phyloP scores from a whole-genome alignment of 1,140 invertebrate genomes.

The Marisa cornuarietis region DNA sequence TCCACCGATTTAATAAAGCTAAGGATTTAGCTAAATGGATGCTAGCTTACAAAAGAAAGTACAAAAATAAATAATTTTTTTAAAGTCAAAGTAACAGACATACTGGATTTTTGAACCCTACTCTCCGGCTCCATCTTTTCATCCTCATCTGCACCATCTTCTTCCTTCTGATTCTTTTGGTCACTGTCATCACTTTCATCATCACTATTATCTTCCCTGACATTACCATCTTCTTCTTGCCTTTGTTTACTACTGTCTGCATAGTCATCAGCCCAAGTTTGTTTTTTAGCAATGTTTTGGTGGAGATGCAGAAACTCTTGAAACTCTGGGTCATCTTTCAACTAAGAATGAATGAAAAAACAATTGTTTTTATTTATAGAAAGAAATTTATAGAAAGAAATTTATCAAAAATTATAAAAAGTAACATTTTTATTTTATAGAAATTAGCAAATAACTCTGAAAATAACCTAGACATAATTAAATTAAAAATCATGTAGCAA shows the following conservation, averaged over 20 bases:
- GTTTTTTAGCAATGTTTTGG: conserved; percentile 70
- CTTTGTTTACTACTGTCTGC: conserved; percentile 21
- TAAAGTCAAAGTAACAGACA: no score
- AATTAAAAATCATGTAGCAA: not conserved
- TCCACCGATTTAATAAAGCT: no score
- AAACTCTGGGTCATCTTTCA: conserved; percentile 90
- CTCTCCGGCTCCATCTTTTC: conserved; percentile 36
- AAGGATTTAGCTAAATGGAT: no score
- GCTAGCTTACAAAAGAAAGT: no score
- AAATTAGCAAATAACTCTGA: no score
- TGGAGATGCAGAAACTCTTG: conserved; percentile 87
- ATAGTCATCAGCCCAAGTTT: conserved; percentile 78
- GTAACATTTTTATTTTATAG: not conserved
- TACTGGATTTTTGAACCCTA: not conserved
- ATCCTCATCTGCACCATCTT: conserved; percentile 49
- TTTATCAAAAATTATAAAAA: not conserved
- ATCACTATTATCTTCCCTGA: conserved; percentile 30
- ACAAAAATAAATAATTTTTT: no score
- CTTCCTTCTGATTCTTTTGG: conserved; percentile 55
- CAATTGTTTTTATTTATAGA: no score
- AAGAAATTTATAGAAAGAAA: not conserved
- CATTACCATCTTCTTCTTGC: conserved; percentile 12
- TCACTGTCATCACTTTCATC: conserved; percentile 33
- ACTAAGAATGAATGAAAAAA: conserved; percentile 57
- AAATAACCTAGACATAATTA: no score